A percentile compares a stretch with the other conserved stretches of the same genome.
Evolutionary conservation across 35 echinoderm and acorn worm species (phyloP).

Genomic region (Heliocidaris tuberculata): DNA sequence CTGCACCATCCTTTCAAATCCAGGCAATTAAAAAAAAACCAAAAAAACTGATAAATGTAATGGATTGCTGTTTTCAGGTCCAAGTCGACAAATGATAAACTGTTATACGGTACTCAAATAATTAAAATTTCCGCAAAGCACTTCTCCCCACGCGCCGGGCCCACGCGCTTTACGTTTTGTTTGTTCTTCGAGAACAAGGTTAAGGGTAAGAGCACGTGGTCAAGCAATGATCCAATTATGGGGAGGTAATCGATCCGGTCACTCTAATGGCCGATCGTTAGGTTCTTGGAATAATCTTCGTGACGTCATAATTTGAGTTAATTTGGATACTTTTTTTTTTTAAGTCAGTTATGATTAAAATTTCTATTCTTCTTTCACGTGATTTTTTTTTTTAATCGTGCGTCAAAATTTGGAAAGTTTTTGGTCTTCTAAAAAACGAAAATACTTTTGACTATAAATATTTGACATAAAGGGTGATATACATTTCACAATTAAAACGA

Average conservation of each 20-base stretch:
- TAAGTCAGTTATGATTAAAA: too few species aligned
- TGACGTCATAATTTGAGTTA: not conserved
- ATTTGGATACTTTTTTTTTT: too few species aligned
- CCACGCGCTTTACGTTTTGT: not conserved
- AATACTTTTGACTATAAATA: not conserved
- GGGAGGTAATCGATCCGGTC: not conserved
- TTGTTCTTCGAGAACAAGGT: not conserved
- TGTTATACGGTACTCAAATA: not conserved
- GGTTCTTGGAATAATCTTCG: not conserved
- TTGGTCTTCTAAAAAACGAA: not conserved
- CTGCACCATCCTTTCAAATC: too few species aligned
- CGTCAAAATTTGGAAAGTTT: not conserved
- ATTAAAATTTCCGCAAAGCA: not conserved
- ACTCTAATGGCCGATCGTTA: not conserved
- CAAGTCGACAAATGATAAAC: not conserved
- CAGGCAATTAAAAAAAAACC: too few species aligned
- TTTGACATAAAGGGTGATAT: too few species aligned
- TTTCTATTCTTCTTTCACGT: not conserved
- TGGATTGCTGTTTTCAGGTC: not conserved
- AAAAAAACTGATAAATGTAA: not conserved
- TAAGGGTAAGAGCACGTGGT: not conserved
- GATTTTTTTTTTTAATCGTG: not conserved
- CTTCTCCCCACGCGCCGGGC: not conserved
- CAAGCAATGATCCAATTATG: not conserved
- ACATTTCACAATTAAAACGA: too few species aligned